Percentiles rank a stretch among this genome's conserved stretches.
These are phyloP conservation scores for Aphelinus atriplicis DNA, from an alignment of 1,140 invertebrate species.

Conservation along the genomic window DNA sequence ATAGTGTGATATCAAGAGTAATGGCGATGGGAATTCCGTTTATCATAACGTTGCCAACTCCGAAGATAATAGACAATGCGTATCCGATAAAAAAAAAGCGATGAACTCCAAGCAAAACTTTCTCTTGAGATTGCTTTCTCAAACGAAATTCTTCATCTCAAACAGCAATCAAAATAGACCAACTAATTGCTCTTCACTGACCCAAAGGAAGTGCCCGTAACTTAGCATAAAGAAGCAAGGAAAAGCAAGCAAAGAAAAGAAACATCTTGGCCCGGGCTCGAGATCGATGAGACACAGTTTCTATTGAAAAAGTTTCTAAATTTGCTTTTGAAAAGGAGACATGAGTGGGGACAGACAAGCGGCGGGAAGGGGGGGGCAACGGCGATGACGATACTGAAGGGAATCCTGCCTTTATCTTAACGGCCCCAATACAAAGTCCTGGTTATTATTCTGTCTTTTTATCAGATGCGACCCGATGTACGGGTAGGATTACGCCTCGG, in stretches of 20 bases:
- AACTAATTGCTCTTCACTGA: background rate
- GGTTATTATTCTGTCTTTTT: too few species aligned
- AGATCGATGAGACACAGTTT: background rate
- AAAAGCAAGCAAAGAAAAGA: background rate
- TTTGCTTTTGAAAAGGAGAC: slow-evolving; percentile 1
- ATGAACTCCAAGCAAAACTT: too few species aligned
- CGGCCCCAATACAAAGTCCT: background rate
- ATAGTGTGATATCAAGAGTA: too few species aligned
- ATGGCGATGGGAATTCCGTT: too few species aligned
- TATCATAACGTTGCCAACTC: too few species aligned
- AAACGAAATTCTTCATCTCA: background rate
- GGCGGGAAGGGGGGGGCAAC: background rate
- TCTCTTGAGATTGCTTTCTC: too few species aligned
- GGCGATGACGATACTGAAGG: background rate
- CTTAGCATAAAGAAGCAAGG: background rate
- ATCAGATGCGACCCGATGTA: too few species aligned
- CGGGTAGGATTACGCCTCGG: too few species aligned
- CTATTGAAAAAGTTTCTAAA: slow-evolving; percentile 11
- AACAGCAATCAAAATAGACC: slow-evolving; percentile 1
- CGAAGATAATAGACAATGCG: too few species aligned
- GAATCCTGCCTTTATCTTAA: slow-evolving; percentile 17
- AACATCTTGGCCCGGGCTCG: background rate
- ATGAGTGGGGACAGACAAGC: background rate
- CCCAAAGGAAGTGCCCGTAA: background rate
- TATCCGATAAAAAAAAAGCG: too few species aligned